Evolutionary conservation across 2,113 vertebrate genomes (phyloP).

Genomic region (Oncorhynchus keta): DNA sequence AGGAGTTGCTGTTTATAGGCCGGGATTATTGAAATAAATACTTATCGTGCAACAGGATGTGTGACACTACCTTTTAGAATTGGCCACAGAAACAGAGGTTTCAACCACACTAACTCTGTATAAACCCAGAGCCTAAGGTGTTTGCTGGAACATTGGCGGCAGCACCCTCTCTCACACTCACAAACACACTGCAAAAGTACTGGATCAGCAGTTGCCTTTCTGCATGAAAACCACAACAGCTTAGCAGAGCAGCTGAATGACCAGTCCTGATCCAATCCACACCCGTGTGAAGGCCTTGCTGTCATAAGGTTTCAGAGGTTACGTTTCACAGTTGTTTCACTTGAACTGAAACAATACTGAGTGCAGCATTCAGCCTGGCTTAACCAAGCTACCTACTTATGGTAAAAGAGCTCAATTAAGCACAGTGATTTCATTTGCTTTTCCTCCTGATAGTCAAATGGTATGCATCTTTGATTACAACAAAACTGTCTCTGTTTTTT

Average conservation of each 20-base stretch:
- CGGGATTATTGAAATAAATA: slow-evolving; percentile 20
- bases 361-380: too few species aligned
- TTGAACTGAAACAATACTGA: too few species aligned
- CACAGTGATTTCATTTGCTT: too few species aligned
- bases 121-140: not conserved
- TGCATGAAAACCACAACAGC: slow-evolving; percentile 60
- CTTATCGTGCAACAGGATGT: slow-evolving; percentile 12
- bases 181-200: slow-evolving; percentile 59
- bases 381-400: too few species aligned
- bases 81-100: not conserved
- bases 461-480: too few species aligned
- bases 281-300: not conserved
- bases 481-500: not conserved
- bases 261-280: slow-evolving; percentile 5
- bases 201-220: slow-evolving; percentile 68
- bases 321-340: not conserved
- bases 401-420: too few species aligned
- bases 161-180: slow-evolving; percentile 20
- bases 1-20: slow-evolving; percentile 16
- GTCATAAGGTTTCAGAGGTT: not conserved
- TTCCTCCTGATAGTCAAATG: too few species aligned
- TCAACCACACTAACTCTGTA: not conserved
- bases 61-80: slow-evolving; percentile 15
- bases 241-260: slow-evolving; percentile 40
- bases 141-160: slow-evolving; percentile 19